Conservation (phyloP, 2,888 invertebrate genomes). For the Drosophila percnosoma region DNA sequence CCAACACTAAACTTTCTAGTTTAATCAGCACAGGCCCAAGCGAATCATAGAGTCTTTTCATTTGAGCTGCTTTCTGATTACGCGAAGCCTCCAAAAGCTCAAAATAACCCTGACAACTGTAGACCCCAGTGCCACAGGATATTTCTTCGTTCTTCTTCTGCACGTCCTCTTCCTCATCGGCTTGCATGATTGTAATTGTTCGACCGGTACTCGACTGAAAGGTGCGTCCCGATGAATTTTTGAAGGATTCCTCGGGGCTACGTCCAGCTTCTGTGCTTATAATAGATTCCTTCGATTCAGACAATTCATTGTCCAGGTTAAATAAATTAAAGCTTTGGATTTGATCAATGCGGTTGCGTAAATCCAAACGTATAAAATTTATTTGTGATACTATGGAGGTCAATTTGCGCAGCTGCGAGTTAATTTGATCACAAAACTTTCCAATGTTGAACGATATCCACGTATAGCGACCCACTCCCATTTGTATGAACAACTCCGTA, state of each 20-base stretch:
- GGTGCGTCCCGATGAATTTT: slow-evolving; percentile 4
- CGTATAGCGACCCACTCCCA: slow-evolving; percentile 92
- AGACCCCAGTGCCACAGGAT: slow-evolving; percentile 67
- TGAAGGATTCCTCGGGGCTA: accelerated
- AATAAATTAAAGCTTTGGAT: slow-evolving; percentile 87
- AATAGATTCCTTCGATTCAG: not conserved
- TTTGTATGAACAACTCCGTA: slow-evolving; percentile 91
- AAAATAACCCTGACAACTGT: slow-evolving; percentile 87
- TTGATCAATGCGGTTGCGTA: slow-evolving; percentile 87
- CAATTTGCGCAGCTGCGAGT: slow-evolving; percentile 87
- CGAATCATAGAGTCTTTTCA: slow-evolving; percentile 91
- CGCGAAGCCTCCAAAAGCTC: slow-evolving; percentile 89
- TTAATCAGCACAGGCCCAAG: slow-evolving; percentile 93
- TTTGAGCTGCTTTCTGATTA: slow-evolving; percentile 88
- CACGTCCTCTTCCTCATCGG: slow-evolving; percentile 29
- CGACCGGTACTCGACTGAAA: slow-evolving; percentile 52
- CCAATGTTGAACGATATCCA: slow-evolving; percentile 94
- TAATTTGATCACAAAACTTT: slow-evolving; percentile 89
- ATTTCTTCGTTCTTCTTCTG: slow-evolving; percentile 33
- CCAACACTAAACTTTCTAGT: slow-evolving; percentile 93
- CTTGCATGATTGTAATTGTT: slow-evolving; percentile 39
- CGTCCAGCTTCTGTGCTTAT: accelerated
- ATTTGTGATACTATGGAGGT: slow-evolving; percentile 89
- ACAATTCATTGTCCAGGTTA: slow-evolving; percentile 59
- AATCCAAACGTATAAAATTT: slow-evolving; percentile 88